Evolutionary conservation across 2,113 vertebrate genomes (phyloP), one percentile per base, ranked within the genome.

Genomic region (Bubo bubo): DNA sequence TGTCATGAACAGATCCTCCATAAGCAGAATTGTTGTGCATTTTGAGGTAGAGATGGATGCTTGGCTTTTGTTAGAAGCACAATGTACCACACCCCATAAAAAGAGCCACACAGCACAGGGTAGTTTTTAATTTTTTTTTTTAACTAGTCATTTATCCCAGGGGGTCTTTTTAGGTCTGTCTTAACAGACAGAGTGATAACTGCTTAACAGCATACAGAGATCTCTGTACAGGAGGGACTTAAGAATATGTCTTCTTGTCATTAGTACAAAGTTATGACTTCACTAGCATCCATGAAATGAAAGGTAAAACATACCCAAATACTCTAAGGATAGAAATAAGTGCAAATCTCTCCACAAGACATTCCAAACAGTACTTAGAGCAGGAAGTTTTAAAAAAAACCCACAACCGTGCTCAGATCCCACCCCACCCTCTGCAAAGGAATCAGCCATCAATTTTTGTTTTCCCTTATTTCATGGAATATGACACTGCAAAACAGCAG

Each of bases 241-340:
- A 1, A 55, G 58, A 32, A 55, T 2, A 0, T 9, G 8, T 14
- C 41, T 28, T 43, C 28, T 49, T 47, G 53, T 15, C 59, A 26
- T 22, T 2, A 34, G 80, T 22, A 79, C n/a, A 30, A 52, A 60
- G n/a, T 56, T 32, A 62, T 63, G 81, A 27, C 50, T 53, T 55
- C 28, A n/a, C 35, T 16, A 41, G 13, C 1, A 0, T 0, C 3
- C 1, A 2, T 1, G 11, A 49, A 74, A 85, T 9, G 45, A 59
- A 41, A 91, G 5, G 21, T 2, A 55, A 71, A 88, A 39, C 2
- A 4, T 0, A 71, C 1, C 49, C 43, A 72, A 28, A 32, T 15
- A 60, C 59, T 37, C 32, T 5, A 28, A 47, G 43, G 75, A 11
- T 14, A 27, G 32, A 72, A 79, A 28, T 0, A 30, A 47, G 49